Evolutionary conservation across 2,888 invertebrate genomes (phyloP).

Genomic region (Amitus sp.): DNA sequence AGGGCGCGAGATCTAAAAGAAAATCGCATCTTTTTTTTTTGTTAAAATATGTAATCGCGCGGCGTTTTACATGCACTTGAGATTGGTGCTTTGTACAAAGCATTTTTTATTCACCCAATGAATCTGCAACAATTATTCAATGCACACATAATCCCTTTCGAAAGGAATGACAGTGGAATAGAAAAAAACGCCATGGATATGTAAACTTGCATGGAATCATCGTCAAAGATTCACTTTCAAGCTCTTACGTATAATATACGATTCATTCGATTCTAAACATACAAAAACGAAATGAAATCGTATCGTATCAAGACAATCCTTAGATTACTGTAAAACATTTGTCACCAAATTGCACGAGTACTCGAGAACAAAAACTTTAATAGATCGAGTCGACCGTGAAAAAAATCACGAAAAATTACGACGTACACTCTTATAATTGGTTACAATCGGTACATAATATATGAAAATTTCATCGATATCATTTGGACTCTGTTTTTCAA

Average conservation of each 20-base stretch:
- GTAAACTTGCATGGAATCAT: slow-evolving; percentile 4
- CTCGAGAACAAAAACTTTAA: not conserved
- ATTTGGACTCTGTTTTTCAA: slow-evolving; percentile 2
- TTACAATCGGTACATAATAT: slow-evolving; percentile 7
- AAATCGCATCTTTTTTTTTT: not conserved
- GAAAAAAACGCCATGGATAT: not conserved
- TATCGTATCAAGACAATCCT: not conserved
- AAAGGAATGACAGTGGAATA: not conserved
- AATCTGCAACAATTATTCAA: slow-evolving; percentile 7
- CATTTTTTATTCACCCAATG: not conserved
- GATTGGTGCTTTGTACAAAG: slow-evolving; percentile 9
- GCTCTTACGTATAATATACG: slow-evolving; percentile 5
- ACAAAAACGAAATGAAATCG: slow-evolving; percentile 3
- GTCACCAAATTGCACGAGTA: slow-evolving; percentile 8
- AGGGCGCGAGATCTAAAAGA: not conserved
- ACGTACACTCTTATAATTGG: too few relatives aligned
- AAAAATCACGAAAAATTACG: slow-evolving; percentile 2
- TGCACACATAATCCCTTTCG: not conserved
- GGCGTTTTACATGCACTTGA: not conserved
- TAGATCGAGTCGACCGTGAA: not conserved
- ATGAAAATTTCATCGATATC: slow-evolving; percentile 4
- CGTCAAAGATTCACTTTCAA: slow-evolving; percentile 2
- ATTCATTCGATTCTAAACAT: slow-evolving; percentile 6
- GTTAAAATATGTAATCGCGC: slow-evolving; percentile 6
- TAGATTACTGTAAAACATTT: slow-evolving; percentile 7